These are phyloP conservation scores for Papilio protenor DNA, from an alignment of 2,888 invertebrate genomes.

Conservation along the genomic window DNA sequence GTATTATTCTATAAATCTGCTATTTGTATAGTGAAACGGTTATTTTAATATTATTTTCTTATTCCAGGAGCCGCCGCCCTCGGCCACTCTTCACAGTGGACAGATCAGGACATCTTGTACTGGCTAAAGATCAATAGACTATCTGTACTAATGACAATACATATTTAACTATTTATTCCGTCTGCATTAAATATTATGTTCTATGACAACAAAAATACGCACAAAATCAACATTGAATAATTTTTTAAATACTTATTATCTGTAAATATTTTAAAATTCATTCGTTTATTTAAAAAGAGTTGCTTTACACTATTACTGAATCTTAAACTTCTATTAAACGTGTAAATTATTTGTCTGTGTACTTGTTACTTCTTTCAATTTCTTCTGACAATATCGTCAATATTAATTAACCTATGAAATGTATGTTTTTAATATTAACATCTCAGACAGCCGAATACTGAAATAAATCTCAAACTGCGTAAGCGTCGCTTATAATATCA, in stretches of 20 bases:
- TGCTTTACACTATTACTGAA: too few relatives aligned
- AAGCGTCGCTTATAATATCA: too few relatives aligned
- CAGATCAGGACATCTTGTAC: constrained; percentile 72
- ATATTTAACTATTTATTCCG: constrained; percentile 13
- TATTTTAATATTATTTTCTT: constrained; percentile 22
- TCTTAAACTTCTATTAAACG: too few relatives aligned
- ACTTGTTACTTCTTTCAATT: too few relatives aligned
- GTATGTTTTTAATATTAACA: too few relatives aligned
- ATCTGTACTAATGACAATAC: not conserved
- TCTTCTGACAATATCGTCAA: too few relatives aligned
- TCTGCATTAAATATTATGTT: not conserved
- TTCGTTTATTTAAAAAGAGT: too few relatives aligned
- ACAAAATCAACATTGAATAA: not conserved
- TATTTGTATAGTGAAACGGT: not conserved
- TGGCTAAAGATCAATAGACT: constrained; percentile 66
- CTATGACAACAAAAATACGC: not conserved
- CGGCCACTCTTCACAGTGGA: constrained; percentile 77
- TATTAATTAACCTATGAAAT: too few relatives aligned
- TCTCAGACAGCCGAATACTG: too few relatives aligned
- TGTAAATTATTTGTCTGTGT: too few relatives aligned
- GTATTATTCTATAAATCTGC: not conserved
- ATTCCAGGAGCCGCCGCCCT: constrained; percentile 69
- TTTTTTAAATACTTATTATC: not conserved
- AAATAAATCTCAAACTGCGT: too few relatives aligned
- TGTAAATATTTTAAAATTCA: not conserved